Evolutionary conservation across 1,140 invertebrate species (phyloP).

Genomic region (Panonychus citri): DNA sequence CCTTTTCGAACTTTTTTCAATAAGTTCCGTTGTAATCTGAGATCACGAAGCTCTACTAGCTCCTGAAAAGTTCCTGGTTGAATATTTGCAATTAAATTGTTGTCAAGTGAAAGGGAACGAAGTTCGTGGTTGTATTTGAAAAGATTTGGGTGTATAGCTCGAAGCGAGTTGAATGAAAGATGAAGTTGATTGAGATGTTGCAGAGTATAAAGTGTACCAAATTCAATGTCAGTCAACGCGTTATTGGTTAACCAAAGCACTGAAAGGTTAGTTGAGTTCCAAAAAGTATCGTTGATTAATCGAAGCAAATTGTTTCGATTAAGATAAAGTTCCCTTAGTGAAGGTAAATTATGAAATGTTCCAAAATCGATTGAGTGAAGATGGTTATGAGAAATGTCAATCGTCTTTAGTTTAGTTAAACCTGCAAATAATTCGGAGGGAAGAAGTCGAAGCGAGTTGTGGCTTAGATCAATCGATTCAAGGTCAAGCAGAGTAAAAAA

Average conservation of each 20-base stretch:
- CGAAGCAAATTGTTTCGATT: constrained; percentile 71
- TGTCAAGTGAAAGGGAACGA: constrained; percentile 61
- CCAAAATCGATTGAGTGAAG: constrained; percentile 48
- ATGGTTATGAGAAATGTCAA: constrained; percentile 69
- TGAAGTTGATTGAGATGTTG: constrained; percentile 53
- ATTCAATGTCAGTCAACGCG: constrained; percentile 48
- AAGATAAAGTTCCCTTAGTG: constrained; percentile 55
- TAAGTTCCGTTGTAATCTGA: constrained; percentile 63
- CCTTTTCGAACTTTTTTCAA: constrained; percentile 44
- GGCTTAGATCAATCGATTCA: constrained; percentile 60
- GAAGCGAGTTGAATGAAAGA: constrained; percentile 61
- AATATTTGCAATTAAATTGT: constrained; percentile 59
- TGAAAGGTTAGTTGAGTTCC: constrained; percentile 42
- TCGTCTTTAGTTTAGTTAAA: constrained; percentile 46
- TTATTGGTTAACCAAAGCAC: constrained; percentile 70
- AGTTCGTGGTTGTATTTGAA: constrained; percentile 46
- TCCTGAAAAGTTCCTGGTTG: constrained; percentile 51
- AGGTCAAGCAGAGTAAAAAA: constrained; percentile 45
- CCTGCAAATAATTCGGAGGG: constrained; percentile 34
- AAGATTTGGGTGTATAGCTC: constrained; percentile 41
- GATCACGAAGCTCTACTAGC: constrained; percentile 41
- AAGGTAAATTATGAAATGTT: constrained; percentile 48
- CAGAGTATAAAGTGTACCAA: constrained; percentile 41
- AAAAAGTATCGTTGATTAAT: constrained; percentile 52
- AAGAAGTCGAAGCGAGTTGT: constrained; percentile 42